phyloP scores from a whole-genome alignment of 2,113 vertebrate genomes.

The Mixornis gularis region DNA sequence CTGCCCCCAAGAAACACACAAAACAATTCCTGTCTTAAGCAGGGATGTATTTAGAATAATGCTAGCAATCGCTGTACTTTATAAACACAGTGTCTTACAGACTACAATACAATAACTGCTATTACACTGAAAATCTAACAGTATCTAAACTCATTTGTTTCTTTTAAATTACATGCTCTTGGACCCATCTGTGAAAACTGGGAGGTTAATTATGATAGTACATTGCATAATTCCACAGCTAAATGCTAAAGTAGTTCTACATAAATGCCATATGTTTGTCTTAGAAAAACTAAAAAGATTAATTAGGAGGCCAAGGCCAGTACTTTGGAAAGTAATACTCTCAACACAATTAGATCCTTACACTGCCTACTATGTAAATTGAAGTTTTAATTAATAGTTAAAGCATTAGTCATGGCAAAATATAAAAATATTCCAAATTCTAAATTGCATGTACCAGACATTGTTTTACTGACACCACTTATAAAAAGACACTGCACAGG shows the following conservation, averaged over 20 bases:
- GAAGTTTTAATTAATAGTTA: constrained; percentile 66
- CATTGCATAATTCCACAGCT: constrained; percentile 66
- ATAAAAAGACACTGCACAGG: background rate
- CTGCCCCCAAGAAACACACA: background rate
- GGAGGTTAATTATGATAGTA: constrained; percentile 70
- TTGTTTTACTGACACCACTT: background rate
- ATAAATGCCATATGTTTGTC: constrained; percentile 74
- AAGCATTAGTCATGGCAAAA: constrained; percentile 31
- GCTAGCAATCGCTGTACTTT: background rate
- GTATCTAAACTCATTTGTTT: constrained; percentile 47
- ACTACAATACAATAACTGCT: constrained; percentile 16
- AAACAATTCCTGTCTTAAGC: constrained; percentile 21
- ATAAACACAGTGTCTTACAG: constrained; percentile 3
- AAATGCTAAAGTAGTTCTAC: constrained; percentile 61
- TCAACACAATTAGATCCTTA: constrained; percentile 64
- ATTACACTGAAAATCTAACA: constrained; percentile 27
- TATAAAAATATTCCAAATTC: background rate
- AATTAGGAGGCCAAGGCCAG: constrained; percentile 70
- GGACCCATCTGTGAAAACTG: constrained; percentile 67
- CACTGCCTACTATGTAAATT: constrained; percentile 31
- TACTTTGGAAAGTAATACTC: constrained; percentile 52
- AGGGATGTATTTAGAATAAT: background rate
- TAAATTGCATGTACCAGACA: constrained; percentile 1
- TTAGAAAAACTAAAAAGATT: constrained; percentile 67
- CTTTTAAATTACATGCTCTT: constrained; percentile 69